Percentiles rank a stretch among this genome's conserved stretches.
phyloP scores from a whole-genome alignment of 2,113 vertebrate species.

The Phodopus roborovskii region DNA sequence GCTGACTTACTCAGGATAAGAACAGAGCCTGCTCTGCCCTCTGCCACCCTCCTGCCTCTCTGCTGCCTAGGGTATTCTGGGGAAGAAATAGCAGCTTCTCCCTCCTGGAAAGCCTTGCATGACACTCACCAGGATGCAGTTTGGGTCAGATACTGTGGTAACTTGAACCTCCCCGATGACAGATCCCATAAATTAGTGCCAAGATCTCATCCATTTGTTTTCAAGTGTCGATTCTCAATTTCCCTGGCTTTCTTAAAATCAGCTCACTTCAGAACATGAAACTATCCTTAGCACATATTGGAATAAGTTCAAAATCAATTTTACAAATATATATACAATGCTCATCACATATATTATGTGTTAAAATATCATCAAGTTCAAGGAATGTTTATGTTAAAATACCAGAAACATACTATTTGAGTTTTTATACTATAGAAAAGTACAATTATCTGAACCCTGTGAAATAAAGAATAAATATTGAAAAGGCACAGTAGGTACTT shows the following conservation, averaged over 20 bases:
- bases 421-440: slow-evolving; percentile 9
- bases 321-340: slow-evolving; percentile 45
- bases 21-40: background rate
- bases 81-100: slow-evolving; percentile 52
- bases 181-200: slow-evolving; percentile 43
- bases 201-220: slow-evolving; percentile 35
- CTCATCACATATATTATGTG: background rate
- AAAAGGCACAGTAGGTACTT: background rate
- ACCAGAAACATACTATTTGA: background rate
- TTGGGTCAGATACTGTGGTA: slow-evolving; percentile 51
- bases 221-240: slow-evolving; percentile 47
- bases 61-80: background rate
- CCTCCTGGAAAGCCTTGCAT: slow-evolving; percentile 32
- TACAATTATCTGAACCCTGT: background rate
- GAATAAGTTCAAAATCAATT: slow-evolving; percentile 57
- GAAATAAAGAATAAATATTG: background rate
- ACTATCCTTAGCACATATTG: slow-evolving; percentile 32
- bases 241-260: slow-evolving; percentile 39
- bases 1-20: background rate
- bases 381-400: background rate
- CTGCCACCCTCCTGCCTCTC: slow-evolving; percentile 30
- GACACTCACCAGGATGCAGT: slow-evolving; percentile 54
- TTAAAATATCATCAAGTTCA: slow-evolving; percentile 19
- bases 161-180: slow-evolving; percentile 52
- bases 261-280: slow-evolving; percentile 48